Conservation (phyloP, 2,888 invertebrate species). For the Sinohyriopsis cumingii region DNA sequence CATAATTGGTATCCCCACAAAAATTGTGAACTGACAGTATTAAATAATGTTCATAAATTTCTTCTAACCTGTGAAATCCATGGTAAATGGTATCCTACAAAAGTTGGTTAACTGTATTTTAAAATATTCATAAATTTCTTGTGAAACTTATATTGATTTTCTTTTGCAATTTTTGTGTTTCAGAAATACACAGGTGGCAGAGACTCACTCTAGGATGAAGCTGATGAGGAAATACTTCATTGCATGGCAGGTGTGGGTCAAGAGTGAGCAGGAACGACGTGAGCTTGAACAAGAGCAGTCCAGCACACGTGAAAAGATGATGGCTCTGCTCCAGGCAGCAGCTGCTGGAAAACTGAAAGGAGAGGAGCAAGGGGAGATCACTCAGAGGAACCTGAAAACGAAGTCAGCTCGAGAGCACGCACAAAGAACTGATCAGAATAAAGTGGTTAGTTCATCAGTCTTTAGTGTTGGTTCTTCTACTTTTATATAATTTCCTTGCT, state of each 20-base stretch:
- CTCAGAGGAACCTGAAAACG: not conserved
- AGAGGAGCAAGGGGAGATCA: constrained; percentile 11
- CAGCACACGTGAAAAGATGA: constrained; percentile 65
- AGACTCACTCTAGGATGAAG: constrained; percentile 42
- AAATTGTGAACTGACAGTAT: too few relatives aligned
- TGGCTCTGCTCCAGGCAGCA: constrained; percentile 65
- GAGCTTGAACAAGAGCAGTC: constrained; percentile 56
- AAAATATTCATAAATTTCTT: too few relatives aligned
- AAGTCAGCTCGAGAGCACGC: constrained; percentile 3
- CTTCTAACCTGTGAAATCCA: too few relatives aligned
- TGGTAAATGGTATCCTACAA: too few relatives aligned
- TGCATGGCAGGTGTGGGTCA: constrained; percentile 59
- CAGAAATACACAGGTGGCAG: constrained; percentile 61
- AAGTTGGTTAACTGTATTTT: too few relatives aligned
- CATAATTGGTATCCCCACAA: too few relatives aligned
- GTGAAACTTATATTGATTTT: too few relatives aligned
- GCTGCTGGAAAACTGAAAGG: constrained; percentile 56
- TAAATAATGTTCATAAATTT: too few relatives aligned
- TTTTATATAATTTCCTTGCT: too few relatives aligned
- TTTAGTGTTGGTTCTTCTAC: too few relatives aligned
- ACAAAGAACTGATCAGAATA: not conserved
- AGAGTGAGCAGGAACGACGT: constrained; percentile 49
- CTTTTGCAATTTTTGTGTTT: not conserved
- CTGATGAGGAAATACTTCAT: constrained; percentile 54
- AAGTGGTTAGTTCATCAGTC: too few relatives aligned